Base-by-base conservation (phyloP, 2,113 vertebrate species). In the Dolichotis patagonum region DNA sequence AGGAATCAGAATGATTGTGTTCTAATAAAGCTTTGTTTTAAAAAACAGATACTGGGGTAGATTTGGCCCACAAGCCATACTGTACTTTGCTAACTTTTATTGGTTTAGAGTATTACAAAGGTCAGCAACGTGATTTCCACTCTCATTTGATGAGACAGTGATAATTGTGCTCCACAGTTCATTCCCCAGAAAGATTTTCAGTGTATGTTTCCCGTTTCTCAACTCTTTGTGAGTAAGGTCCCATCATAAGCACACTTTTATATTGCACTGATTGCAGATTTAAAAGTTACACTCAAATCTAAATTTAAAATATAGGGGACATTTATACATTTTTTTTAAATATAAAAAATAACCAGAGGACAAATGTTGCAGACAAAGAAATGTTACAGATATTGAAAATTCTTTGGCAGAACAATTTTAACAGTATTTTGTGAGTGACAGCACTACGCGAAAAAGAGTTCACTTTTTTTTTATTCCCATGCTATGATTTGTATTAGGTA, bases 21-120 rank as follows among this genome's bases (percentile, higher is more conserved):
- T 94, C 49, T 73, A 91, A 94, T 89, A 87, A 91, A 88, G 73
- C 62, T 96, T 95, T 83, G 89, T n/a, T 93, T 92, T 65, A 52
- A 52, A 52, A 52, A 56, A 56, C 20, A 91, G 58, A 38, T 22
- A 13, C 30, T 41, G n/a, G 22, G 35, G 49, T 43, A 28, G 58
- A 84, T 80, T 63, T 80, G 35, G 32, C 43, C 17, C 14, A 65
- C 0, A 58, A 35, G n/a, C 24, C 28, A 1, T 17, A 78, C 28
- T 6, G 26, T 30, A 63, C n/a, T 43, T 56, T 71, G 43, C 14
- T 30, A 54, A 58, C 32, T 52, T 52, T 52, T 12, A 32, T 92
- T n/a, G 35, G 14, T 85, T 96, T 73, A 46, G 30, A 91, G 77
- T 35, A 17, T 28, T 75, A 35, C 17, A 22, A 56, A 35, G 8